Conservation (phyloP, 2,797 vertebrate species). For the Hylomyscus alleni region DNA sequence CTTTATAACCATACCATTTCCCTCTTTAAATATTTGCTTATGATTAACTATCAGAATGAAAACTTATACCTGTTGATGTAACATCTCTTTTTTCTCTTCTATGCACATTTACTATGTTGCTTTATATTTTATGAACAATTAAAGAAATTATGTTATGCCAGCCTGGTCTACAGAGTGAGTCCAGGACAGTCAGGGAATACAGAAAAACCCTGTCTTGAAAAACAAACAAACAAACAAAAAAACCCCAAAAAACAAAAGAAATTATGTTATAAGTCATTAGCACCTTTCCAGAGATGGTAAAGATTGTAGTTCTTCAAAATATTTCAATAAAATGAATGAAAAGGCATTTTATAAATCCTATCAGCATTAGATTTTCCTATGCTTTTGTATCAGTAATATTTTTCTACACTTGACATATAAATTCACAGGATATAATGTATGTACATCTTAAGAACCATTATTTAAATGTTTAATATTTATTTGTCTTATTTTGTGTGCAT, state of each 20-base stretch:
- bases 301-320: slow-evolving; percentile 6
- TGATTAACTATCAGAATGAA: slow-evolving; percentile 15
- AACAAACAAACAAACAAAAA: too few species aligned
- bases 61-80: neutral
- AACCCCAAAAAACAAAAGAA: neutral
- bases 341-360: slow-evolving; percentile 30
- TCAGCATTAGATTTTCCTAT: neutral
- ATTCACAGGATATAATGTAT: neutral
- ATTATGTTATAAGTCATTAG: slow-evolving; percentile 12
- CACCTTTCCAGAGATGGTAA: slow-evolving; percentile 44
- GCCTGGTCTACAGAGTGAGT: too few species aligned
- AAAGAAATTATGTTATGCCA: slow-evolving; percentile 18
- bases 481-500: neutral
- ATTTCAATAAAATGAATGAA: neutral
- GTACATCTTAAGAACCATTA: neutral
- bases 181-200: too few species aligned
- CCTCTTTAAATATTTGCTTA: slow-evolving; percentile 11
- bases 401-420: slow-evolving; percentile 3
- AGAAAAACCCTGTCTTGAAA: too few species aligned
- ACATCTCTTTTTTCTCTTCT: neutral
- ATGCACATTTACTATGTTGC: neutral
- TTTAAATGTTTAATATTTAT: neutral
- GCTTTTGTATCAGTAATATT: neutral
- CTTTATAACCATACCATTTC: neutral
- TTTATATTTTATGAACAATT: slow-evolving; percentile 26